These are phyloP conservation scores for human DNA, from an alignment of 2,113 vertebrate species.

Conservation along the genomic window GRCh38 chr13:25768501-25769000, in stretches of 20 bases:
- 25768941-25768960: constrained; percentile 74
- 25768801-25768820: neutral
- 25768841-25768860: constrained; percentile 49
- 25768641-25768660: neutral
- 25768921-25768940: constrained; percentile 71
- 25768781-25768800: accelerated
- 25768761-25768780: neutral
- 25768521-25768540: neutral
- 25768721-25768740: neutral
- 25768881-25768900: constrained; percentile 67
- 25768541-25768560: neutral
- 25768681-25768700: neutral
- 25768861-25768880: constrained; percentile 73
- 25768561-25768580: constrained; percentile 13
- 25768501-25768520: neutral
- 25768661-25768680: neutral
- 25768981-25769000: constrained; percentile 80
- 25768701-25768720: neutral
- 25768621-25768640: neutral
- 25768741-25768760: neutral
- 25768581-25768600: neutral
- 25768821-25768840: constrained; percentile 11
- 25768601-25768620: constrained; percentile 29
- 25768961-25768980: constrained; percentile 78
- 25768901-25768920: constrained; percentile 73